phyloP scores from a whole-genome alignment of 64 coral and sea anemone genomes.

The Stichodactyla mertensii region DNA sequence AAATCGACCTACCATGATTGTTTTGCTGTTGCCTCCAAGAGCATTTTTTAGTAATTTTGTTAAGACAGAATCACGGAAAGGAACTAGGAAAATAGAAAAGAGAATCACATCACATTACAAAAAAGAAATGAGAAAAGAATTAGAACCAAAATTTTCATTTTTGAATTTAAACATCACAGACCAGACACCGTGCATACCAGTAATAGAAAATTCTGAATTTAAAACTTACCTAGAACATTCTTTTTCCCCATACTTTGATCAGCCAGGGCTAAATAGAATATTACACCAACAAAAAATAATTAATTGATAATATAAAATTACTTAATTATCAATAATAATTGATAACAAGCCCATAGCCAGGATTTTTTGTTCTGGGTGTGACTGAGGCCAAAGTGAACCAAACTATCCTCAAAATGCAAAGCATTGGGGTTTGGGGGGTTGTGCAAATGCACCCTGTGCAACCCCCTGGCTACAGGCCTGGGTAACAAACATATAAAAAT shows the following conservation, averaged over 20 bases:
- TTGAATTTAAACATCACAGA: too few species aligned
- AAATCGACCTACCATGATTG: constrained; percentile 62
- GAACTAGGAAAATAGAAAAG: constrained; percentile 46
- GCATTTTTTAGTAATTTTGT: constrained; percentile 93
- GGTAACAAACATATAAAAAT: too few species aligned
- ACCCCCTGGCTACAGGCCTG: too few species aligned
- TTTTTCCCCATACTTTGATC: constrained; percentile 83
- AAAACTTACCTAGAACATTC: constrained; percentile 55
- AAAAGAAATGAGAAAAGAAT: too few species aligned
- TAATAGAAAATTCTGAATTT: not conserved
- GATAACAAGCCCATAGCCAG: too few species aligned
- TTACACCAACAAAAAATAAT: not conserved
- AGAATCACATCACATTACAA: not conserved
- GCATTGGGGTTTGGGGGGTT: too few species aligned
- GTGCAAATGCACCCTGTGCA: too few species aligned
- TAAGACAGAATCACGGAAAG: constrained; percentile 88
- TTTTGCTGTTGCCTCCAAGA: constrained; percentile 92
- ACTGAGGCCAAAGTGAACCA: too few species aligned
- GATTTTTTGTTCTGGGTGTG: too few species aligned
- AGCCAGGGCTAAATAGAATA: constrained; percentile 62
- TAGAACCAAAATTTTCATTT: not conserved
- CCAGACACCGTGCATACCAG: too few species aligned
- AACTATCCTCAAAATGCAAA: too few species aligned
- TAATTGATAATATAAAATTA: not conserved
- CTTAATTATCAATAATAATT: not conserved